Conservation (phyloP, 1,140 invertebrate species). For the Tetraneura akinire region DNA sequence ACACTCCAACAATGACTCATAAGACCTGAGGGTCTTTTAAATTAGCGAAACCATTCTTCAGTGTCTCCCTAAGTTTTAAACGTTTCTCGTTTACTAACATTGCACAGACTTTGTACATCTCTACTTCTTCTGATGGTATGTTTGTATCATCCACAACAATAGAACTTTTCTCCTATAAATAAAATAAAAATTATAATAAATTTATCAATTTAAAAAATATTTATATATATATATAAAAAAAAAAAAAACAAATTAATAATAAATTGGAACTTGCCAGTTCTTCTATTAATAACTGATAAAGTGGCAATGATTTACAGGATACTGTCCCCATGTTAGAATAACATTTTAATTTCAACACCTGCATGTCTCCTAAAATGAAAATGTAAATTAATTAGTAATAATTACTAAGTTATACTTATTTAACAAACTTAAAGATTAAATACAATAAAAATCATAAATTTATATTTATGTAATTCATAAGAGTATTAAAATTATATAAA, state of each 20-base stretch:
- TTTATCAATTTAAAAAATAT: too few species aligned
- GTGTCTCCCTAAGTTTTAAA: slow-evolving; percentile 75
- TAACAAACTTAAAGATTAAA: too few species aligned
- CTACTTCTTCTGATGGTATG: slow-evolving; percentile 84
- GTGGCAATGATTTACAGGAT: slow-evolving; percentile 33
- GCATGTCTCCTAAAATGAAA: slow-evolving; percentile 8
- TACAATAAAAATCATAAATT: too few species aligned
- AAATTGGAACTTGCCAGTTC: slow-evolving; percentile 18
- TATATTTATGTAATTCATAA: too few species aligned
- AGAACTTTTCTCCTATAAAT: slow-evolving; percentile 17
- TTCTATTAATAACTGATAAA: slow-evolving; percentile 36
- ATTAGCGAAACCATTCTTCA: slow-evolving; percentile 79
- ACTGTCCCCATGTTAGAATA: slow-evolving; percentile 2
- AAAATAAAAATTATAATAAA: background rate
- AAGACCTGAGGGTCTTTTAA: slow-evolving; percentile 58
- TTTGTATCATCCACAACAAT: slow-evolving; percentile 66
- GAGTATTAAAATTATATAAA: too few species aligned
- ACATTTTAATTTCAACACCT: slow-evolving; percentile 4
- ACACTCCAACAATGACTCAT: slow-evolving; percentile 32
- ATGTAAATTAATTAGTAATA: too few species aligned
- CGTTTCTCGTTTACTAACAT: slow-evolving; percentile 75
- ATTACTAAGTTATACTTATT: too few species aligned
- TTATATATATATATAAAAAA: too few species aligned
- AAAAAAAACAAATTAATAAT: background rate
- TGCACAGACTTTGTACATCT: slow-evolving; percentile 76